Evolutionary conservation across 1,140 invertebrate species (phyloP).

Genomic region (Megalopta genalis): DNA sequence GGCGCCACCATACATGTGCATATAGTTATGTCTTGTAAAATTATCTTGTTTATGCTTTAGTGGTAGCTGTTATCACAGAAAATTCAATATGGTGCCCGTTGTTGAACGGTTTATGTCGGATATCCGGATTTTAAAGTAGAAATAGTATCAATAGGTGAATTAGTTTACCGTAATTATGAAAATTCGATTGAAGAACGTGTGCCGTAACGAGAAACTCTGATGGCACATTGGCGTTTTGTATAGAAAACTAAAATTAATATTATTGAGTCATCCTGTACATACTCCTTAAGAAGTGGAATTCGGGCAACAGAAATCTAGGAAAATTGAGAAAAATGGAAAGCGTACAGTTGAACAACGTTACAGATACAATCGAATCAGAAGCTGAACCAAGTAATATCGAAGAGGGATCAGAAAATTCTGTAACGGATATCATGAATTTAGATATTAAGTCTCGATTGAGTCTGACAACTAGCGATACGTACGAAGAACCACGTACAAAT

Average conservation of each 20-base stretch:
- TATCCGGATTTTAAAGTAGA: constrained; percentile 61
- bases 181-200: constrained; percentile 70
- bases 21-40: background rate
- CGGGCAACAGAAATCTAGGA: constrained; percentile 8
- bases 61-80: constrained; percentile 47
- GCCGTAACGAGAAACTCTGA: constrained; percentile 46
- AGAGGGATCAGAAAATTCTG: constrained; percentile 55
- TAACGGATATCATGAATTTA: constrained; percentile 65
- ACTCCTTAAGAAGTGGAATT: constrained; percentile 24
- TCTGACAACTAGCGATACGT: constrained; percentile 51
- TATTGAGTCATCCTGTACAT: constrained; percentile 14
- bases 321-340: constrained; percentile 61
- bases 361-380: constrained; percentile 57
- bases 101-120: constrained; percentile 61
- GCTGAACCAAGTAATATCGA: constrained; percentile 59
- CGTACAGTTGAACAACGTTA: constrained; percentile 41
- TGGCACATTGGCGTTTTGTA: constrained; percentile 23
- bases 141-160: constrained; percentile 25
- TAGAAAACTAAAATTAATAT: constrained; percentile 11
- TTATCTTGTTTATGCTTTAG: constrained; percentile 24
- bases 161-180: constrained; percentile 71
- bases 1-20: too few relatives aligned
- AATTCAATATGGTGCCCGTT: constrained; percentile 75
- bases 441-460: constrained; percentile 74
- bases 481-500: constrained; percentile 70